These are phyloP conservation scores for Phalanger gymnotis DNA, from an alignment of 2,797 vertebrate genomes.

Conservation along the genomic window DNA sequence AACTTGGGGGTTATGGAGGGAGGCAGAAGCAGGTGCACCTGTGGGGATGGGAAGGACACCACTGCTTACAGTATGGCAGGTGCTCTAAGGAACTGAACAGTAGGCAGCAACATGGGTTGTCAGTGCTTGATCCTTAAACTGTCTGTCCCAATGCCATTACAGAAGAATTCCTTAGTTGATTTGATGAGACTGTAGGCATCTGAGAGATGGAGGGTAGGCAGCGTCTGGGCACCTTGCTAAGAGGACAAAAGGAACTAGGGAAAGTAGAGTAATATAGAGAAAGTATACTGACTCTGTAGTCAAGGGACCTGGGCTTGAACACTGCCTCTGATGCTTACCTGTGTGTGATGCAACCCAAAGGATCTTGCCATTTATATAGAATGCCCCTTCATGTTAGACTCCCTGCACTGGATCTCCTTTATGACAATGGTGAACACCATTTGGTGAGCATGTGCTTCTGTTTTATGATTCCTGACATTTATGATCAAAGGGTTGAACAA, in stretches of 20 bases:
- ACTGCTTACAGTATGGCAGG: too few relatives aligned
- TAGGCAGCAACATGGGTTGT: not conserved
- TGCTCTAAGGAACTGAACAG: too few relatives aligned
- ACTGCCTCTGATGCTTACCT: not conserved
- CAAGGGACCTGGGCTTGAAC: not conserved
- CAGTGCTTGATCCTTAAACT: not conserved
- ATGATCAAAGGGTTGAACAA: not conserved
- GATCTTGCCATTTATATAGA: not conserved
- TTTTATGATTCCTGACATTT: not conserved
- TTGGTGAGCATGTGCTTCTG: not conserved
- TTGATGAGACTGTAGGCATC: not conserved
- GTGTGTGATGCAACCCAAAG: not conserved
- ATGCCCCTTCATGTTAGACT: not conserved
- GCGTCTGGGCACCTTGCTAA: not conserved
- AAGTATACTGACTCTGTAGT: not conserved
- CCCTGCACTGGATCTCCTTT: not conserved
- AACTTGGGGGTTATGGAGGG: not conserved
- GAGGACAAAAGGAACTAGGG: not conserved
- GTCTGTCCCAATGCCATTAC: not conserved
- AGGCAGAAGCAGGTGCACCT: too few relatives aligned
- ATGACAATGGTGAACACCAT: not conserved
- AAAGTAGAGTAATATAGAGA: not conserved
- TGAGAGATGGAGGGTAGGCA: not conserved
- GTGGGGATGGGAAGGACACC: too few relatives aligned
- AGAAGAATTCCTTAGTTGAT: not conserved